Percentiles rank a stretch among this genome's conserved stretches.
These are phyloP conservation scores for Hirudinaria manillensis DNA, from an alignment of 2,888 invertebrate genomes.

Conservation along the genomic window DNA sequence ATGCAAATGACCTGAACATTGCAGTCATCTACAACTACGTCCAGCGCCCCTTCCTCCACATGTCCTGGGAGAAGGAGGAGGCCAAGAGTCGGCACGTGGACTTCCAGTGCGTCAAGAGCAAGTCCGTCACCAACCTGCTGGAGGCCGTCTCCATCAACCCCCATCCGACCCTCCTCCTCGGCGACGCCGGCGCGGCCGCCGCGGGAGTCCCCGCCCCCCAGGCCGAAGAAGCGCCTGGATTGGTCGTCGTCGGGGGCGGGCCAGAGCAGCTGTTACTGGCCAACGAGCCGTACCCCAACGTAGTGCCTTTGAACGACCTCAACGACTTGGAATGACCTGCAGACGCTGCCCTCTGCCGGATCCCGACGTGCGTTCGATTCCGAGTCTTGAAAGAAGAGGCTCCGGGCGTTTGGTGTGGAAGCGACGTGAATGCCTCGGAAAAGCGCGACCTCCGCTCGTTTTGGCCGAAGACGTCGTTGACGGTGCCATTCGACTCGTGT, in stretches of 20 bases:
- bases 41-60: constrained; percentile 94
- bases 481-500: too few species aligned
- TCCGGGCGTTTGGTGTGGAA: too few species aligned
- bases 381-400: too few species aligned
- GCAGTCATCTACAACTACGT: constrained; percentile 96
- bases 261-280: constrained; percentile 16
- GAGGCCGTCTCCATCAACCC: constrained; percentile 72
- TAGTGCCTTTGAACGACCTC: constrained; percentile 11
- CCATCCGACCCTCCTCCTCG: constrained; percentile 15
- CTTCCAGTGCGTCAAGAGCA: constrained; percentile 95
- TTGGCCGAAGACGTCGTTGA: too few species aligned
- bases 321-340: constrained; percentile 3
- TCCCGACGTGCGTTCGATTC: too few species aligned
- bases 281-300: constrained; percentile 34
- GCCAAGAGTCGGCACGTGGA: constrained; percentile 97
- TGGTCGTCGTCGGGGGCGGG: not conserved
- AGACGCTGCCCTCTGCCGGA: not conserved
- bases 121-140: constrained; percentile 90
- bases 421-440: too few species aligned
- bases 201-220: constrained; percentile 1
- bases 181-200: constrained; percentile 20
- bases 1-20: not conserved
- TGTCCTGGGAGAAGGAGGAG: constrained; percentile 99
- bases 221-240: not conserved
- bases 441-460: too few species aligned